Evolutionary conservation across 2,888 invertebrate genomes (phyloP).

Genomic region (Rhimphoctona megacephalus): DNA sequence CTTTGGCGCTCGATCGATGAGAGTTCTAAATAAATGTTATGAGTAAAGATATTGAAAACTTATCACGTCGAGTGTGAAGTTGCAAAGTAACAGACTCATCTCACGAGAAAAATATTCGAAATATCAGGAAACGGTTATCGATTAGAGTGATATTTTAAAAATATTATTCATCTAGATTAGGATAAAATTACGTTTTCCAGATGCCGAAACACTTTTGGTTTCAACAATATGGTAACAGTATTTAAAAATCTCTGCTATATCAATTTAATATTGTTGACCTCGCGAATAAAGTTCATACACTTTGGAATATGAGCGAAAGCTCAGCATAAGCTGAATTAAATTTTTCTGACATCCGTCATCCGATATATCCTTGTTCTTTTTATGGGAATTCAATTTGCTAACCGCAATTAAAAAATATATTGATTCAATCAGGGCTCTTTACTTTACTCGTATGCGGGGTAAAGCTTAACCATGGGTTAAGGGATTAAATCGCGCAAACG

Average conservation of each 20-base stretch:
- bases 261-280: background rate
- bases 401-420: background rate
- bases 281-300: background rate
- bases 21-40: background rate
- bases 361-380: background rate
- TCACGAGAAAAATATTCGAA: background rate
- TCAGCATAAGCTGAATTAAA: background rate
- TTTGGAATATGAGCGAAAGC: background rate
- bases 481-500: background rate
- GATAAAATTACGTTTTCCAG: no score
- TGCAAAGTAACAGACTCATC: background rate
- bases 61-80: background rate
- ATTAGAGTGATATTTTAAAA: background rate
- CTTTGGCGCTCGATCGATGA: background rate
- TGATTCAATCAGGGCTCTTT: background rate
- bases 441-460: background rate
- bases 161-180: background rate
- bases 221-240: background rate
- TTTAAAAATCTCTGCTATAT: background rate
- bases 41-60: background rate
- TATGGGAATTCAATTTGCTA: background rate
- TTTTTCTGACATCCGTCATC: background rate
- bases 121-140: background rate
- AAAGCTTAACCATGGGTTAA: background rate
- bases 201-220: no score